These are phyloP conservation scores for Tringa solitaria DNA, from an alignment of 2,113 vertebrate genomes.

Conservation along the genomic window DNA sequence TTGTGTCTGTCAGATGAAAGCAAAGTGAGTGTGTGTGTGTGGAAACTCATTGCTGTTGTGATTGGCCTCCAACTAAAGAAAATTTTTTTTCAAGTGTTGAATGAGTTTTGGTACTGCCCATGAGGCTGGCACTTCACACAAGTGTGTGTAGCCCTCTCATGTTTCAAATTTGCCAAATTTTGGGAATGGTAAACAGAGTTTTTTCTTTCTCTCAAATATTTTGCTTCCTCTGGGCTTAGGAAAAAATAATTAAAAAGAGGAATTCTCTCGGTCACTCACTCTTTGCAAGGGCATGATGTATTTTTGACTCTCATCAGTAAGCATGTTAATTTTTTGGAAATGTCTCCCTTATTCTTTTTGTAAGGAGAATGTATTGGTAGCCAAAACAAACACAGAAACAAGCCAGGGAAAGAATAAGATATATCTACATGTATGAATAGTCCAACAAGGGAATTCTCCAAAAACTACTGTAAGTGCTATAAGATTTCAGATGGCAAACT, in stretches of 20 bases:
- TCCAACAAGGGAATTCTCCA: conserved; percentile 42
- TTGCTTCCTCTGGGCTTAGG: conserved; percentile 15
- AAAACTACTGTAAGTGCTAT: conserved; percentile 49
- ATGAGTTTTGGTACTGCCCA: conserved; percentile 7
- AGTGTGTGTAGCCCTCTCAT: background rate
- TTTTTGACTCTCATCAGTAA: background rate
- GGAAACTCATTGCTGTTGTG: conserved; percentile 35
- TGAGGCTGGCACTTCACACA: background rate
- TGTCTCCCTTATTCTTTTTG: conserved; percentile 15
- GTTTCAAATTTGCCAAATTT: background rate
- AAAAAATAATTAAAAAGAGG: conserved; percentile 32
- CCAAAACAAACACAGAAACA: conserved; percentile 55
- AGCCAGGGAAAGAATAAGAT: conserved; percentile 48
- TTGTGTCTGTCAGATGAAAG: conserved; percentile 44
- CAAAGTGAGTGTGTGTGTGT: background rate
- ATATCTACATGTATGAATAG: background rate
- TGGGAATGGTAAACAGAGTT: background rate
- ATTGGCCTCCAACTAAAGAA: conserved; percentile 44
- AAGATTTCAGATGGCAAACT: conserved; percentile 33
- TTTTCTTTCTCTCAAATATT: conserved; percentile 41
- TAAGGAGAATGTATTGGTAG: background rate
- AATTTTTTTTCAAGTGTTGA: conserved; percentile 8
- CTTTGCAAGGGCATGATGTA: background rate
- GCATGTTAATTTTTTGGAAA: conserved; percentile 32
- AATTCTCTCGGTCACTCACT: background rate